Evolutionary conservation across 2,113 vertebrate genomes (phyloP).

Genomic region (Melozone crissalis): DNA sequence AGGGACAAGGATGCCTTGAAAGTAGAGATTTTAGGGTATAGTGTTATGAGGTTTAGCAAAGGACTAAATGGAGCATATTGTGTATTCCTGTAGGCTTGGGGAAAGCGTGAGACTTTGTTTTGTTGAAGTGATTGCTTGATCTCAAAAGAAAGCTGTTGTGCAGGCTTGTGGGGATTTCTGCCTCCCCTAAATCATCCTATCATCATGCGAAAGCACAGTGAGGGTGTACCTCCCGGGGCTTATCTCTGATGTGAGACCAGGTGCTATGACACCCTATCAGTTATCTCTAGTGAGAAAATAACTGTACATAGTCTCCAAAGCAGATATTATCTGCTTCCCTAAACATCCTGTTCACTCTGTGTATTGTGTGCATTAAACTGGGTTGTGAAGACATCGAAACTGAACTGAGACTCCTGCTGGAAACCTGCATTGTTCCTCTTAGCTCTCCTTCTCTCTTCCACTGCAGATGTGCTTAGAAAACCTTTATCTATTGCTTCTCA

Average conservation of each 20-base stretch:
- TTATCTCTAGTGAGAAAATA: constrained; percentile 48
- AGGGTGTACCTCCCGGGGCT: background rate
- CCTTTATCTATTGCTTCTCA: background rate
- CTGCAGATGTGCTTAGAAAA: background rate
- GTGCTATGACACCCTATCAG: background rate
- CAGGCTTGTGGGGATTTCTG: background rate
- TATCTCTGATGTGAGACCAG: constrained; percentile 34
- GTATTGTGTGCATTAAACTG: background rate
- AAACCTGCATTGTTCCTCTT: background rate
- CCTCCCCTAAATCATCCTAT: background rate
- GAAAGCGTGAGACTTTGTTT: background rate
- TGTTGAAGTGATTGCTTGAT: background rate
- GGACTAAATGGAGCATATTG: background rate
- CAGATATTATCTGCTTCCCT: constrained; percentile 31
- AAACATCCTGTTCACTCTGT: constrained; percentile 21
- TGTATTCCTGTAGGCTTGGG: background rate
- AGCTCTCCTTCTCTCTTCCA: background rate
- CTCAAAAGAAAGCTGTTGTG: background rate
- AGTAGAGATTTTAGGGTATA: background rate
- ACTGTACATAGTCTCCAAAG: background rate
- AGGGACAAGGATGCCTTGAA: background rate
- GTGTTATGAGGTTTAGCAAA: background rate
- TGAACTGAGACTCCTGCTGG: background rate
- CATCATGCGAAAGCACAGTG: background rate
- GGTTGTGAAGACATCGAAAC: background rate